These are phyloP conservation scores for Hybognathus amarus DNA, from an alignment of 2,797 vertebrate genomes.

Conservation along the genomic window DNA sequence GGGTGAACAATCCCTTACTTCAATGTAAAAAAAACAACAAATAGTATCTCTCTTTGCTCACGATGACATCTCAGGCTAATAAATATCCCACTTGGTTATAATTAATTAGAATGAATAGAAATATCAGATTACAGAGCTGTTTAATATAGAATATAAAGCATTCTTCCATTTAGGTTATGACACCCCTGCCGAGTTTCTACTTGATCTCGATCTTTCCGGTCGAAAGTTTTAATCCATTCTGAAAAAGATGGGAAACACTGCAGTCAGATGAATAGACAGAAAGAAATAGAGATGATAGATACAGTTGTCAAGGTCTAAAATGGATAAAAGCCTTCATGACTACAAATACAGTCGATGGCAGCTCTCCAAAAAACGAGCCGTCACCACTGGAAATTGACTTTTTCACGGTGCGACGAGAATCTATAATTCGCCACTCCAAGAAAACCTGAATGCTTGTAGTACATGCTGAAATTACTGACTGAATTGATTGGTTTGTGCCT, in stretches of 20 bases:
- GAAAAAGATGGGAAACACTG: constrained; percentile 15
- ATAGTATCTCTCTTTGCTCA: neutral
- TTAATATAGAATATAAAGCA: constrained; percentile 35
- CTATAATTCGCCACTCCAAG: neutral
- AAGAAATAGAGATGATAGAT: constrained; percentile 9
- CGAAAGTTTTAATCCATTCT: constrained; percentile 17
- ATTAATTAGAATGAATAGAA: constrained; percentile 48
- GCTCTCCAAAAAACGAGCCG: constrained; percentile 1
- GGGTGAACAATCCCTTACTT: neutral
- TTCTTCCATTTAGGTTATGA: constrained; percentile 41
- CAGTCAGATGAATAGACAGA: constrained; percentile 1
- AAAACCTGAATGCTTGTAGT: constrained; percentile 17
- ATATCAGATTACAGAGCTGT: constrained; percentile 48
- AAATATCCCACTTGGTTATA: constrained; percentile 44
- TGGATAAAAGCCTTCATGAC: constrained; percentile 38
- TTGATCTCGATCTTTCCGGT: constrained; percentile 15
- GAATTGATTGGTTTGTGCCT: constrained; percentile 30
- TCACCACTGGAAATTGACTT: constrained; percentile 10
- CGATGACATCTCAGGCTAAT: constrained; percentile 38
- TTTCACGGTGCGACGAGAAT: neutral
- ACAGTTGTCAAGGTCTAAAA: constrained; percentile 19
- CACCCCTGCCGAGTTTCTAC: constrained; percentile 47
- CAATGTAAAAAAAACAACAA: neutral
- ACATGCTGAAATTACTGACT: constrained; percentile 27
- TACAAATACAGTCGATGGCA: constrained; percentile 33